Percentiles rank a stretch among this genome's conserved stretches.
Conservation (phyloP, 2,888 invertebrate species). For the Parasteatoda lunata region DNA sequence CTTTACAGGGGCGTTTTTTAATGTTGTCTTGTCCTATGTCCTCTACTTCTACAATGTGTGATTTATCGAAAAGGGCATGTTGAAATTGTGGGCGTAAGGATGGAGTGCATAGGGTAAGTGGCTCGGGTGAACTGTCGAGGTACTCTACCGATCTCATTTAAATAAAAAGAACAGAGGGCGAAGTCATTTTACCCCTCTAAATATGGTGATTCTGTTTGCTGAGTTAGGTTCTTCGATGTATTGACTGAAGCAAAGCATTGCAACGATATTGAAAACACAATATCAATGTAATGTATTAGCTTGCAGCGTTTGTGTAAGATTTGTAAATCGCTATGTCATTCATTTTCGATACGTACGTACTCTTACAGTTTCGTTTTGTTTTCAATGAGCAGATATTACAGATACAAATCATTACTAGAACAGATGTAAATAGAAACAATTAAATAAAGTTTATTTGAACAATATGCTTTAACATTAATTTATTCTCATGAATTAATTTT, state of each 20-base stretch:
- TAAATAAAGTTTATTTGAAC: too few species aligned
- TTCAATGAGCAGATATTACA: too few species aligned
- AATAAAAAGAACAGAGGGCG: background rate
- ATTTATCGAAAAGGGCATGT: conserved; percentile 23
- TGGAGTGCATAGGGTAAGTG: background rate
- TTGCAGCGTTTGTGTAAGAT: too few species aligned
- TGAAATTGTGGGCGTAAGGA: conserved; percentile 8
- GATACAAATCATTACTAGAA: too few species aligned
- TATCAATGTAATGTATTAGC: too few species aligned
- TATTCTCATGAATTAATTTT: too few species aligned
- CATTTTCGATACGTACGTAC: too few species aligned
- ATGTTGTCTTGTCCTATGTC: conserved; percentile 35
- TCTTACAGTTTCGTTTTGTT: too few species aligned
- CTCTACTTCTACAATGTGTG: conserved; percentile 17
- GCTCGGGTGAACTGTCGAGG: background rate
- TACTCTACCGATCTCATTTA: background rate
- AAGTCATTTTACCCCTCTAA: background rate
- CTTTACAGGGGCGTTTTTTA: conserved; percentile 24
- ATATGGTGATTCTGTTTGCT: background rate
- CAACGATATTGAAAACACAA: too few species aligned
- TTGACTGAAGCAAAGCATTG: background rate
- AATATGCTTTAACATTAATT: too few species aligned
- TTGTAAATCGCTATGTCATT: too few species aligned
- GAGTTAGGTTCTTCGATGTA: background rate
- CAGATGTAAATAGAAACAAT: too few species aligned